Base-by-base conservation (phyloP, 2,888 invertebrate species). In the Cantharis rufa region DNA sequence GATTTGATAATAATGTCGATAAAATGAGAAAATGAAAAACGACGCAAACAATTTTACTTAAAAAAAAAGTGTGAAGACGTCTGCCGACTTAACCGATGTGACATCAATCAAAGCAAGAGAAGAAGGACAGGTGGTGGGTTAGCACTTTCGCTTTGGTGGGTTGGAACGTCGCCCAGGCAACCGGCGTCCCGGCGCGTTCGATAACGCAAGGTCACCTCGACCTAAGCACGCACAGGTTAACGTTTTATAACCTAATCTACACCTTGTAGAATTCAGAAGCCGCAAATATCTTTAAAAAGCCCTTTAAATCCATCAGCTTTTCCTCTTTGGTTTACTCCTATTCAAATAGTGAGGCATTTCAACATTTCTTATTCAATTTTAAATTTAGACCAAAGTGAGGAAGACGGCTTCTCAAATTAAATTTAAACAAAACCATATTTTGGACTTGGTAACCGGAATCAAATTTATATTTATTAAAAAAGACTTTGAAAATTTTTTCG, bases 101-200 rank as follows among this genome's bases (percentile, higher is more conserved):
- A 76, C 80, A 82, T 80, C 80, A 81, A 80, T 81, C 81, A 82
- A 80, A 77, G 76, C 75, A 73, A 79, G 48, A 48, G 48, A 77
- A 78, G 78, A 77, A 79, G 75, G 77, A 77, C 79, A 81, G 82
- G 81, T 82, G 82, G 81, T 81, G 80, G 83, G 80, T 83, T 82
- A 82, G 79, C 81, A 80, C 79, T 79, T 81, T 75, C 69, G 82
- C 75, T 81, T 82, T 83, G 80, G 81, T 79, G 79, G 80, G 82
- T 79, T 73, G 80, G 77, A 76, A 78, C 82, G 81, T 81, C 82
- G 79, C 74, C 82, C 78, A 79, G 78, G 82, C 79, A 81, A 82
- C 81, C 80, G 79, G 79, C 78, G 80, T 81, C 81, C 80, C 81
- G 81, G 80, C 77, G 78, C 81, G 82, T 81, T 82, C 82, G 81